A percentile compares a stretch with the other conserved stretches of the same genome.
phyloP scores from a whole-genome alignment of 2,797 vertebrate genomes.

The Poeciliopsis paucimaculata region DNA sequence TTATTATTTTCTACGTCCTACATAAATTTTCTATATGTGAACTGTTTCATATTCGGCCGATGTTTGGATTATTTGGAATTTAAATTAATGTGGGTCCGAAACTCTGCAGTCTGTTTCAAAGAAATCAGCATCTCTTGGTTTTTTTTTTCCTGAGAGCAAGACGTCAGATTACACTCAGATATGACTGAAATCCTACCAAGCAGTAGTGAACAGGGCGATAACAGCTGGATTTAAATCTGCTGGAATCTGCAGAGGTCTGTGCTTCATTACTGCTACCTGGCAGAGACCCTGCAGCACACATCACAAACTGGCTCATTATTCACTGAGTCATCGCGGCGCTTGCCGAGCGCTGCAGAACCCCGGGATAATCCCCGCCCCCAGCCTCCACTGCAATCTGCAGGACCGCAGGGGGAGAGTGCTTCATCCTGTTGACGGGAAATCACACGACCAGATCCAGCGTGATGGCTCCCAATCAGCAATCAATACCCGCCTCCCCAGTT shows the following conservation, averaged over 20 bases:
- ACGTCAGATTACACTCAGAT: conserved; percentile 11
- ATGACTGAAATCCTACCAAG: conserved; percentile 44
- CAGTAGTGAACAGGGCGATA: conserved; percentile 18
- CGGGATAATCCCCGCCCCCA: conserved; percentile 34
- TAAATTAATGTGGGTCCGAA: not conserved
- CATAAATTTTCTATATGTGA: not conserved
- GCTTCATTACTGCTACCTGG: conserved; percentile 53
- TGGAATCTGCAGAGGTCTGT: conserved; percentile 22
- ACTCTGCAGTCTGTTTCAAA: not conserved
- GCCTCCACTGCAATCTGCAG: conserved; percentile 21
- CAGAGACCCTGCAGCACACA: conserved; percentile 57
- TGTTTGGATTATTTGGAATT: not conserved
- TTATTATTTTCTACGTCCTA: not conserved
- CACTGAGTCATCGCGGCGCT: conserved; percentile 47
- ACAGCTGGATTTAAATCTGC: conserved; percentile 29
- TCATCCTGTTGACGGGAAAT: conserved; percentile 16
- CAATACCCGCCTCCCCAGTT: conserved; percentile 55
- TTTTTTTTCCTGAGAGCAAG: conserved; percentile 18
- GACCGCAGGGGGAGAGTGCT: conserved; percentile 16
- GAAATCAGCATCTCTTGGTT: not conserved
- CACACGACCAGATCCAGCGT: conserved; percentile 6
- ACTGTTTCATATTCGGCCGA: not conserved
- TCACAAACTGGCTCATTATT: conserved; percentile 67
- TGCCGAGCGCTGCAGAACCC: conserved; percentile 36
- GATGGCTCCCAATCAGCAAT: conserved; percentile 45